Conservation (phyloP, 2,113 vertebrate genomes). For the Sorex araneus region DNA sequence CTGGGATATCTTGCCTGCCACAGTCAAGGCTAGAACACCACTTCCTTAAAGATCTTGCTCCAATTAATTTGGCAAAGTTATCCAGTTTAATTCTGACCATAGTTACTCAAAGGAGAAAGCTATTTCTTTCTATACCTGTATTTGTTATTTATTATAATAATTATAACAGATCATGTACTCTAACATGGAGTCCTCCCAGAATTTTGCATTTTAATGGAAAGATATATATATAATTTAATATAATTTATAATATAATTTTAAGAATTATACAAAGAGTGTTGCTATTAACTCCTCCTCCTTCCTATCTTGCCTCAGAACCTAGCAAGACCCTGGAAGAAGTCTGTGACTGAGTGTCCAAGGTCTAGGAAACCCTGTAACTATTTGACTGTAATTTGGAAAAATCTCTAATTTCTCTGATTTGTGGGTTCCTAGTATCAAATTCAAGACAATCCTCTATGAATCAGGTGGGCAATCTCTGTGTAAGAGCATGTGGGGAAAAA, state of each 20-base stretch:
- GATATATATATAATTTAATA: neutral
- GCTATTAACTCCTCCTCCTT: neutral
- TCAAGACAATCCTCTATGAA: neutral
- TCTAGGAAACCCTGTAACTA: neutral
- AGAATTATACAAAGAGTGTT: neutral
- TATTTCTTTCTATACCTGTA: neutral
- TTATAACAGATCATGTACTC: no score
- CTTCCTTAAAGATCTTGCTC: neutral
- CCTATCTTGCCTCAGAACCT: rapidly evolving
- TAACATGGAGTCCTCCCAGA: no score
- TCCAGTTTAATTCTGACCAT: neutral
- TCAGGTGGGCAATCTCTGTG: neutral
- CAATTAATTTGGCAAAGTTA: neutral
- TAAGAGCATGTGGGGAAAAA: neutral
- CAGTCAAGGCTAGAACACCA: rapidly evolving
- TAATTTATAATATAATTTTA: no score
- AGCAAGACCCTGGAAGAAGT: rapidly evolving
- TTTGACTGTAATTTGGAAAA: neutral
- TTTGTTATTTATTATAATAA: no score
- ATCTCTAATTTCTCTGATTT: conserved; percentile 10
- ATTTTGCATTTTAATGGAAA: neutral
- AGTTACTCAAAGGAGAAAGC: neutral
- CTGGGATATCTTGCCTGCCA: rapidly evolving
- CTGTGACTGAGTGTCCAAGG: no score
- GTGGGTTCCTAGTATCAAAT: neutral